Base-by-base conservation (phyloP, 2,113 vertebrate species). In the Ictalurus furcatus region DNA sequence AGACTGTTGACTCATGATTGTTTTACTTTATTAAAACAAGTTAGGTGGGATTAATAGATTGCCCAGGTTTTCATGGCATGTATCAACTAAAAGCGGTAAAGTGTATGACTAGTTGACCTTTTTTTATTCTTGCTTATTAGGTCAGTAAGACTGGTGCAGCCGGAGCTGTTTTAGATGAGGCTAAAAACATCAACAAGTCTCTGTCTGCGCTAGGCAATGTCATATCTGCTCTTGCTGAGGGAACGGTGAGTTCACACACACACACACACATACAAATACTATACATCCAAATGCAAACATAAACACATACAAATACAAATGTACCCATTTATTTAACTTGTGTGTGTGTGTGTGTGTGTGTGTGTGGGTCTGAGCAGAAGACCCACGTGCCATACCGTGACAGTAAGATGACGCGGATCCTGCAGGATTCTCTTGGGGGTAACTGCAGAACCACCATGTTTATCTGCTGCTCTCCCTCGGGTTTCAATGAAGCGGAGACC, bases 381-480 rank as follows among this genome's bases (percentile, higher is more conserved):
- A 95, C 95, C 81, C 98, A 98, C 0, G 97, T 98, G 85, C 97
- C 98, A 0, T 98, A 98, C 90, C 97, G 97, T 48, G 98, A 99
- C 95, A 98, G 97, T 94, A 99, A 98, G 93, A 98, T 99, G 97
- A 98, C 98, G 0, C 95, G 98, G 86, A 99, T 99, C 93, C 96
- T 99, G 73, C 97, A 99, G 94, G 98, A 98, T 92, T 98, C 98
- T 0, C 94, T 99, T 87, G 98, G 98, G 0, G 98, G 98, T 9
- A 99, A 99, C 95, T 99, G 98, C 85, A 95, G 98, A 83, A 99
- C 98, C 25, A 98, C 97, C 56, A 99, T 99, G 97, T 97, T 99
- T 94, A 99, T 99, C 94, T 99, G 98, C 94, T 99, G 98, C 93
- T 98, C 98, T 2, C 98, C 98, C 0, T 98, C 97, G 80, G 97